phyloP scores from a whole-genome alignment of 2,797 vertebrate genomes.

The Nyctibius grandis region DNA sequence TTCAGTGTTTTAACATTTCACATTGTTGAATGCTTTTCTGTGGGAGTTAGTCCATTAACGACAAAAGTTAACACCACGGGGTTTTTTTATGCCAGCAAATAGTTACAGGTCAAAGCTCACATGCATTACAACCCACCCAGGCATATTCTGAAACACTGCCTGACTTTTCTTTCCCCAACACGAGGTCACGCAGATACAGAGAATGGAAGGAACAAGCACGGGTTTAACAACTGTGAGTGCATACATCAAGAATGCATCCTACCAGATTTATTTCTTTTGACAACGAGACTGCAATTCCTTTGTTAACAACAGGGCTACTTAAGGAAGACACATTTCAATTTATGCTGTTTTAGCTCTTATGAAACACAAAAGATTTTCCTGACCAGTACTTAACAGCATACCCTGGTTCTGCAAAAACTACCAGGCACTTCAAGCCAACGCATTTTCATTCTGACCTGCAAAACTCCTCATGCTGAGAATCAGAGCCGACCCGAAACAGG shows the following conservation, averaged over 20 bases:
- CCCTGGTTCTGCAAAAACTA: background rate
- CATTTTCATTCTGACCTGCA: conserved; percentile 29
- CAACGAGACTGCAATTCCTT: conserved; percentile 10
- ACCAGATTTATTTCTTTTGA: conserved; percentile 10
- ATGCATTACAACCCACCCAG: conserved; percentile 8
- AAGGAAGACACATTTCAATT: background rate
- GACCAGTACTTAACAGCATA: background rate
- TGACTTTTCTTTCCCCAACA: background rate
- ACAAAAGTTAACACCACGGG: background rate
- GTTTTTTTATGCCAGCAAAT: conserved; percentile 20
- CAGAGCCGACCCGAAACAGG: background rate
- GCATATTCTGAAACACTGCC: conserved; percentile 28
- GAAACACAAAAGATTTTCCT: background rate
- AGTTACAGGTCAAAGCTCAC: conserved; percentile 48
- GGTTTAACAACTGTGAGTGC: background rate
- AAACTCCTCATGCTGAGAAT: background rate
- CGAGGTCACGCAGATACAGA: background rate
- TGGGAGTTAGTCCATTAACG: conserved; percentile 15
- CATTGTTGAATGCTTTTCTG: background rate
- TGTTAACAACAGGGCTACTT: conserved; percentile 1
- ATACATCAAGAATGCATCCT: conserved; percentile 21
- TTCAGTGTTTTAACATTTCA: conserved; percentile 15
- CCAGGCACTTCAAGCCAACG: background rate
- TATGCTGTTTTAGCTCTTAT: background rate
- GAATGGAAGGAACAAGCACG: background rate